Evolutionary conservation across 2,797 vertebrate genomes (phyloP), one percentile per base, ranked within the genome.

Genomic region (Varecia variegata): DNA sequence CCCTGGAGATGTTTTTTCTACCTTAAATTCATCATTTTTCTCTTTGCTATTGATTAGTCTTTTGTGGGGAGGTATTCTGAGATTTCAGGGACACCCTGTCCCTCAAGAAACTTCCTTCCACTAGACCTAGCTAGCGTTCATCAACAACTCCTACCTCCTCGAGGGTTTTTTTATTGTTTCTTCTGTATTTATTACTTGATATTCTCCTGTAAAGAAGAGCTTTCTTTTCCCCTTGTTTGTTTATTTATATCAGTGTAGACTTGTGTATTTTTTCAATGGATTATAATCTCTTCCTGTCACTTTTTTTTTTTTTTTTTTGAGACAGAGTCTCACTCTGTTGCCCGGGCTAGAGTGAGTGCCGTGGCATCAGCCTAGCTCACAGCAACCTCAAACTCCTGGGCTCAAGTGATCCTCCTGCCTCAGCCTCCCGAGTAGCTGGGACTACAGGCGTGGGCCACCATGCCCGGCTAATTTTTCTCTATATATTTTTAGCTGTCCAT

Each of bases 211-310:
- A 52, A 82, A 83, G 27, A 86, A 62, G 54, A 85, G 27, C 47
- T 85, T 88, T 40, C 25, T 38, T 90, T 88, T 91, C 79, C 50
- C n/a, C 47, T 89, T 73, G 25, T 67, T 52, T 76, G 50, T 73
- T 89, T 96, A 50, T 76, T 88, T 95, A 58, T 86, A 23, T 83
- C 58, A 88, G 20, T 88, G 38, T 92, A n/a, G 43, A 81, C 21
- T 85, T 88, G 76, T 68, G 65, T 40, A 52, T 43, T 88, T 96
- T 95, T 88, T 43, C 32, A 88, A 0, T 83, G 62, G 47, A 27
- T 93, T 92, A 11, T 67, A 83, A 79, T 95, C 45, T 90, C n/a
- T 73, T 87, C 20, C 30, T 93, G 20, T 83, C 52, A 73, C 52
- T 81, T 86, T 88, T 68, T 40, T 15, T 50, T 85, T 92, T 89